phyloP scores from a whole-genome alignment of 2,113 vertebrate genomes.

The Microtus richardsoni region DNA sequence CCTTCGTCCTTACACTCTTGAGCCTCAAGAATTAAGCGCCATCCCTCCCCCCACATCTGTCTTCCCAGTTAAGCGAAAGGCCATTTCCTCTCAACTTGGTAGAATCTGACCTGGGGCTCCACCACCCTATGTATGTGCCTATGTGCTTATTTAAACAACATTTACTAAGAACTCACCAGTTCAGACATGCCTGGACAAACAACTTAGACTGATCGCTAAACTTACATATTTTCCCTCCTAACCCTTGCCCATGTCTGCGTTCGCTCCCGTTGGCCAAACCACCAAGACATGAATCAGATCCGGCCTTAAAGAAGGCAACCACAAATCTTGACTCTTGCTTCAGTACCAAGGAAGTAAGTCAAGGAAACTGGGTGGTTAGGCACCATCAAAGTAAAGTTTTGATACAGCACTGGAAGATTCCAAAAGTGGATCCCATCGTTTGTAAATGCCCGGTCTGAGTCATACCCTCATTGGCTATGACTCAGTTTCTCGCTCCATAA shows the following conservation, averaged over 20 bases:
- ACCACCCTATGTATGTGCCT: not conserved
- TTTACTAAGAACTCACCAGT: not conserved
- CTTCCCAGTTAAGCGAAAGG: not conserved
- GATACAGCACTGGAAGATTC: not conserved
- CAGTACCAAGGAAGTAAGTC: not conserved
- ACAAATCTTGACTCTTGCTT: not conserved
- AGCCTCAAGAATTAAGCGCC: not conserved
- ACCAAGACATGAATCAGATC: slow-evolving; percentile 33
- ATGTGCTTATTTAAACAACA: slow-evolving; percentile 9
- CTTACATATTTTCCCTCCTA: slow-evolving; percentile 5
- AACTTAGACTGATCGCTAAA: not conserved
- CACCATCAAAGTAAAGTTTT: slow-evolving; percentile 9
- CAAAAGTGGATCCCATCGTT: not conserved
- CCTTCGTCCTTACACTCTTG: not conserved
- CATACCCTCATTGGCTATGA: not conserved
- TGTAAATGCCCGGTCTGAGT: not conserved
- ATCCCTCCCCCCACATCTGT: not conserved
- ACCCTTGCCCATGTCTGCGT: not conserved
- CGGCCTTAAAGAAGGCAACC: not conserved
- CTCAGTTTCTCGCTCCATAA: slow-evolving; percentile 17
- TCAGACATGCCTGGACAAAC: slow-evolving; percentile 30
- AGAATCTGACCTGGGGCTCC: not conserved
- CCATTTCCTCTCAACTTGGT: not conserved
- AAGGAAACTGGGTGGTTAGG: not conserved
- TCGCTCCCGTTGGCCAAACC: not conserved